These are phyloP conservation scores for Hyphantria cunea DNA, from an alignment of 1,140 invertebrate genomes.

Conservation along the genomic window DNA sequence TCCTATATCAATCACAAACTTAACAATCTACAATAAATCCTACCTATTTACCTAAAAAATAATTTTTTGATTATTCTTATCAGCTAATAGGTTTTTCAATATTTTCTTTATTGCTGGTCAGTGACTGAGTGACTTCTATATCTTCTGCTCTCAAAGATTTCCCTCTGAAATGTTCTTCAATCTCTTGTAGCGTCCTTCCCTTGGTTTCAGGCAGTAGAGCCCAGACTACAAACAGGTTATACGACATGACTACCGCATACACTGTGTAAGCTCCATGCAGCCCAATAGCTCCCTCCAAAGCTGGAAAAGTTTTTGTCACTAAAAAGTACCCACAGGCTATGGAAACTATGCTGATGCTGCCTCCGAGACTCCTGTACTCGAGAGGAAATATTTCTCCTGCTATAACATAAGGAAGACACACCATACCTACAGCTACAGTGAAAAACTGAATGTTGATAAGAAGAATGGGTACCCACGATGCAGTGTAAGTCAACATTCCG, in stretches of 20 bases:
- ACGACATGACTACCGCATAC: constrained; percentile 21
- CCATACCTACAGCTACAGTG: constrained; percentile 23
- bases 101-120: constrained; percentile 12
- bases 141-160: constrained; percentile 7
- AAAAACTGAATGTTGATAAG: constrained; percentile 27
- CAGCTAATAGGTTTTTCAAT: constrained; percentile 1
- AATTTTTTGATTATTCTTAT: not conserved
- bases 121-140: constrained; percentile 9
- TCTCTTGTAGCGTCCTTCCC: constrained; percentile 31
- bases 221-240: constrained; percentile 21
- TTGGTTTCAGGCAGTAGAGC: constrained; percentile 36
- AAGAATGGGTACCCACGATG: constrained; percentile 20
- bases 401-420: constrained; percentile 22
- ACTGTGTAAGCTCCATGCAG: constrained; percentile 27
- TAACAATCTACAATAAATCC: too few species aligned
- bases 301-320: constrained; percentile 25
- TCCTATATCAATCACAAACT: too few species aligned
- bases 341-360: constrained; percentile 20
- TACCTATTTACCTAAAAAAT: too few species aligned
- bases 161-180: constrained; percentile 35
- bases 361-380: constrained; percentile 22
- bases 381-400: constrained; percentile 26
- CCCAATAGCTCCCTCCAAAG: constrained; percentile 20
- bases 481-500: constrained; percentile 23
- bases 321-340: constrained; percentile 26